These are phyloP conservation scores for Sprattus sprattus DNA, from an alignment of 2,113 vertebrate species.

Conservation along the genomic window DNA sequence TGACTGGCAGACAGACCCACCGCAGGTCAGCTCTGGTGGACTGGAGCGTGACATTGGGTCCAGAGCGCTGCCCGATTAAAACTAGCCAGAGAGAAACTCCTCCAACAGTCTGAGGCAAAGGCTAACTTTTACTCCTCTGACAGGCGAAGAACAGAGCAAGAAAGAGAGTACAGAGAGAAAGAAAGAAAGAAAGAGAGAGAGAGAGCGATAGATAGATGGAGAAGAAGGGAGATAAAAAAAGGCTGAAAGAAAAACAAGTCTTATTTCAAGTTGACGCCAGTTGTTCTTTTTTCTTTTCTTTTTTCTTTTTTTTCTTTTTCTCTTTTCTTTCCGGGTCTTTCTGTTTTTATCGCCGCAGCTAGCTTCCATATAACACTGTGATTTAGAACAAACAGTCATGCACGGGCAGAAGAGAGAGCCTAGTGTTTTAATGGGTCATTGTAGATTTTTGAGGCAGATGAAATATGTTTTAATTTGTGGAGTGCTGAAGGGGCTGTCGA, in stretches of 20 bases:
- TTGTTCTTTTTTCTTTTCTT: neutral
- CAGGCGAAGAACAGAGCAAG: neutral
- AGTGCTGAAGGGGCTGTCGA: slow-evolving; percentile 49
- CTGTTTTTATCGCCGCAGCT: neutral
- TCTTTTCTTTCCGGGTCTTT: neutral
- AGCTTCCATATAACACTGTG: neutral
- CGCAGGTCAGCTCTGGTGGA: neutral
- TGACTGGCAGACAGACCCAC: neutral
- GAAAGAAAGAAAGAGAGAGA: neutral
- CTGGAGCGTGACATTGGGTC: slow-evolving; percentile 41
- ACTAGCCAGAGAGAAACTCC: slow-evolving; percentile 14
- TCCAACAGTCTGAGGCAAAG: neutral
- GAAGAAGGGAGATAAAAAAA: neutral
- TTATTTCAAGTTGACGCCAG: neutral
- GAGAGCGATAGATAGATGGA: neutral
- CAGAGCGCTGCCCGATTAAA: slow-evolving; percentile 31
- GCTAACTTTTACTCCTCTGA: neutral
- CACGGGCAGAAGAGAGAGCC: neutral
- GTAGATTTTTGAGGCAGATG: slow-evolving; percentile 50
- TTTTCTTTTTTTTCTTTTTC: neutral
- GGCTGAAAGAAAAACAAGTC: neutral
- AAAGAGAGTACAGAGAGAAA: neutral
- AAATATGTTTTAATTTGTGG: slow-evolving; percentile 66
- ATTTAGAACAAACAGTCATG: neutral
- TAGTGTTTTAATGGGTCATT: slow-evolving; percentile 52